A percentile compares a stretch with the other conserved stretches of the same genome.
These are phyloP conservation scores for Uropsilus gracilis DNA, from an alignment of 2,113 vertebrate genomes.

Conservation along the genomic window DNA sequence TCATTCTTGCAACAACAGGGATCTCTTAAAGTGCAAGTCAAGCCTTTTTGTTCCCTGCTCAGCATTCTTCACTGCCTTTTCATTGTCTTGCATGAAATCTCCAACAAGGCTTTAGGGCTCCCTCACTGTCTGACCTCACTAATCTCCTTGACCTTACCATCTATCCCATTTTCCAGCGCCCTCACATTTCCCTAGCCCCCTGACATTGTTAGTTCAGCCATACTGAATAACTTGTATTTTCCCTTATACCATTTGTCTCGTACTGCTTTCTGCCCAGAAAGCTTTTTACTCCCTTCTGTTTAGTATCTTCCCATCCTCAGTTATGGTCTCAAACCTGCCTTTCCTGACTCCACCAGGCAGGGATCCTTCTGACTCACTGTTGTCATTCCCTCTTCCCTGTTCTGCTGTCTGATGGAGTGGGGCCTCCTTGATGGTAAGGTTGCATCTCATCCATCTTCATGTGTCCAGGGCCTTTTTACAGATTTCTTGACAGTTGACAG, in stretches of 20 bases:
- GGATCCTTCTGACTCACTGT: background rate
- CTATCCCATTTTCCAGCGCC: too few species aligned
- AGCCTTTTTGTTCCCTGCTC: background rate
- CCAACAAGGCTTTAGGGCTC: background rate
- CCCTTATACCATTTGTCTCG: background rate
- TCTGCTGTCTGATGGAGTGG: background rate
- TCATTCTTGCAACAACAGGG: background rate
- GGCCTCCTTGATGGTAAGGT: background rate
- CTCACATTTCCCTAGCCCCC: background rate
- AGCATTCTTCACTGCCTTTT: background rate
- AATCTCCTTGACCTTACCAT: background rate
- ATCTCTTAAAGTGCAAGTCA: background rate
- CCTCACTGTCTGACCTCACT: background rate
- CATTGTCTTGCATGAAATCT: background rate
- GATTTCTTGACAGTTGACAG: background rate
- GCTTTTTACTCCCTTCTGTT: background rate
- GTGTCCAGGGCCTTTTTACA: background rate
- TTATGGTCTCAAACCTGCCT: background rate
- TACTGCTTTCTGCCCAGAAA: background rate
- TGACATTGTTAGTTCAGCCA: conserved; percentile 4
- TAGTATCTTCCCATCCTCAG: background rate
- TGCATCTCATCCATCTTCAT: background rate
- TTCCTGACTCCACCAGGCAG: background rate
- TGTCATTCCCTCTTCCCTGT: background rate
- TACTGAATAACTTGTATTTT: background rate